Conservation (phyloP, 35 echinoderm and acorn worm species). For the Heliocidaris erythrogramma region DNA sequence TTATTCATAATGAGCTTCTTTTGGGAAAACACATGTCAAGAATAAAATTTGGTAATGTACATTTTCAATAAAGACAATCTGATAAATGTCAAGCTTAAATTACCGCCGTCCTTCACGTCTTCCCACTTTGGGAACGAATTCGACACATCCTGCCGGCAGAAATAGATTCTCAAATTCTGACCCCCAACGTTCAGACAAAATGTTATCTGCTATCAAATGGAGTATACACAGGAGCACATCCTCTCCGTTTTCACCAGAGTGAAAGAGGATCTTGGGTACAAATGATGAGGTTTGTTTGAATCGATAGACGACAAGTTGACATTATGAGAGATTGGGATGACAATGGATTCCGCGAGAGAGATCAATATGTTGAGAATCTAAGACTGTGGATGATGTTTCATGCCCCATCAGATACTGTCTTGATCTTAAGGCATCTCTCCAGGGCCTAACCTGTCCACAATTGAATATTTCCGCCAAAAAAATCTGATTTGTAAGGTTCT, state of each 20-base stretch:
- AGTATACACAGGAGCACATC: not conserved
- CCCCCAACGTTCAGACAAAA: not conserved
- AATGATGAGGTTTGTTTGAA: constrained; percentile 13
- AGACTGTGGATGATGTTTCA: not conserved
- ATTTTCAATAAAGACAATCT: not conserved
- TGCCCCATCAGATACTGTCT: not conserved
- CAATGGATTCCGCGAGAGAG: not conserved
- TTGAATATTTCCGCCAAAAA: not conserved
- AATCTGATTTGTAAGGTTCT: not conserved
- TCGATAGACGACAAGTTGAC: not conserved
- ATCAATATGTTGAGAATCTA: not conserved
- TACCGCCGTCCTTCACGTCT: not conserved
- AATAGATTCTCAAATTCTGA: constrained; percentile 12
- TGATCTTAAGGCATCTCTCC: constrained; percentile 1
- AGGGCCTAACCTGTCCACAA: not conserved
- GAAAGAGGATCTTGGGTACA: not conserved
- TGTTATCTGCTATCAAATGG: constrained; percentile 10
- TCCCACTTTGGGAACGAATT: not conserved
- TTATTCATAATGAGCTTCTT: too few species aligned
- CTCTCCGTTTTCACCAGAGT: not conserved
- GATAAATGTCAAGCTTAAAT: not conserved
- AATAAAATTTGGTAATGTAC: not conserved
- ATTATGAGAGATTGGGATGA: not conserved
- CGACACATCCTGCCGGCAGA: not conserved
- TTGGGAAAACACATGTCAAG: not conserved